Evolutionary conservation across 2,888 invertebrate species (phyloP).

Genomic region (Polia nebulosa): DNA sequence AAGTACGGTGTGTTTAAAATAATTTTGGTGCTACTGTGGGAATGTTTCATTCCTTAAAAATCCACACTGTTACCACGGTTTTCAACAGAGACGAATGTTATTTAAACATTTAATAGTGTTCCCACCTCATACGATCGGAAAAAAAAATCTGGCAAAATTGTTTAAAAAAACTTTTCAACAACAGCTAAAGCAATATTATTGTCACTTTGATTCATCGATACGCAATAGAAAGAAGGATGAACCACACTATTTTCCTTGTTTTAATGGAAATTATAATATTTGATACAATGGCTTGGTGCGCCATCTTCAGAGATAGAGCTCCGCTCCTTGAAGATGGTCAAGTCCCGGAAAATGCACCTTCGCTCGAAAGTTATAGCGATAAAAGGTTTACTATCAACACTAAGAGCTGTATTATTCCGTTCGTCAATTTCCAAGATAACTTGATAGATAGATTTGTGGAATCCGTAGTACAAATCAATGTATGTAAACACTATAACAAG

Average conservation of each 20-base stretch:
- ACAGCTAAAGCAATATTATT: constrained; percentile 1
- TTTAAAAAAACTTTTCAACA: constrained; percentile 6
- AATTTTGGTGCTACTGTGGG: neutral
- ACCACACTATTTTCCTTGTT: constrained; percentile 3
- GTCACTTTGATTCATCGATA: constrained; percentile 13
- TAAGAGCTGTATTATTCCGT: constrained; percentile 92
- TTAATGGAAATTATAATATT: constrained; percentile 22
- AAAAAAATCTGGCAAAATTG: constrained; percentile 16
- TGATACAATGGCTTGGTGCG: constrained; percentile 9
- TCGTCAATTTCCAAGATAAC: constrained; percentile 89
- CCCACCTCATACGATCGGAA: neutral
- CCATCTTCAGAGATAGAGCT: neutral
- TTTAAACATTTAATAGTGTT: constrained; percentile 39
- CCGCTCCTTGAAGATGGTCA: neutral
- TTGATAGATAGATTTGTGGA: constrained; percentile 4
- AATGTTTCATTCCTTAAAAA: constrained; percentile 2
- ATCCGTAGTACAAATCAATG: neutral
- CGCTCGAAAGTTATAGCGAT: constrained; percentile 42
- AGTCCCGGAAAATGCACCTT: constrained; percentile 4
- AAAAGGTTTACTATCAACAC: constrained; percentile 87
- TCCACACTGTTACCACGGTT: constrained; percentile 1
- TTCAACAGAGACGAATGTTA: constrained; percentile 49
- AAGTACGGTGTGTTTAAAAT: neutral
- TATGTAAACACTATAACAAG: constrained; percentile 59
- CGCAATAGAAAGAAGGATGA: neutral